A percentile compares a stretch with the other conserved stretches of the same genome.
Conservation (phyloP, 2,888 invertebrate genomes). For the Ariolimax columbianus region DNA sequence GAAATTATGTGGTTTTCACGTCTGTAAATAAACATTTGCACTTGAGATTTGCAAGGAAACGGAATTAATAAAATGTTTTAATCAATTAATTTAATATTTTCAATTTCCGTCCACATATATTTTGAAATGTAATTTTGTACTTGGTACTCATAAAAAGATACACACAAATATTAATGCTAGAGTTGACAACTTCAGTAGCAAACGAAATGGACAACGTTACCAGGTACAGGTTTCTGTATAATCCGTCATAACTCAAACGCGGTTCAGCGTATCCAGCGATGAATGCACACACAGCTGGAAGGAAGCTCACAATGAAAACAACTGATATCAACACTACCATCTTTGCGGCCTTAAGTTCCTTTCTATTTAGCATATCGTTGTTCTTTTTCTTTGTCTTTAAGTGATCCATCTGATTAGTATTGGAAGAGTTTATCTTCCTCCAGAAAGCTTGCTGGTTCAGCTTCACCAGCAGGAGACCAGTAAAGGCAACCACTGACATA, state of each 20-base stretch:
- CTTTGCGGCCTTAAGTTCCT: not conserved
- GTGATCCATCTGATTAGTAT: not conserved
- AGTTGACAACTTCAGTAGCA: slow-evolving; percentile 9
- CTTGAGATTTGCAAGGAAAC: too few relatives aligned
- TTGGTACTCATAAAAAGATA: slow-evolving; percentile 6
- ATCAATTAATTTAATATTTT: too few relatives aligned
- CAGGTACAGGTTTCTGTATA: not conserved
- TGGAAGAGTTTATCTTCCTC: not conserved
- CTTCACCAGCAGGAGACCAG: not conserved
- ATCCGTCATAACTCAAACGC: slow-evolving; percentile 1
- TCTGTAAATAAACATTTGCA: too few relatives aligned
- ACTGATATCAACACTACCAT: slow-evolving; percentile 25
- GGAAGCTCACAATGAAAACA: slow-evolving; percentile 13
- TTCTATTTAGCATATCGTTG: not conserved
- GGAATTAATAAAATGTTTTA: too few relatives aligned
- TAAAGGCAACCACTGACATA: not conserved
- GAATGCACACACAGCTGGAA: slow-evolving; percentile 5
- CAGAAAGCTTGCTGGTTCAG: not conserved
- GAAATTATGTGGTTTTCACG: too few relatives aligned
- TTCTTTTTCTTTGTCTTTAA: not conserved
- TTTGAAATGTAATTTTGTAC: slow-evolving; percentile 1
- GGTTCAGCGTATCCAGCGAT: not conserved
- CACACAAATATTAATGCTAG: slow-evolving; percentile 12
- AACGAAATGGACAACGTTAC: not conserved
- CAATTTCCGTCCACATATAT: not conserved